These are phyloP conservation scores for Drosophila sechellia DNA, from an alignment of 1,140 invertebrate genomes.

Conservation along the genomic window DNA sequence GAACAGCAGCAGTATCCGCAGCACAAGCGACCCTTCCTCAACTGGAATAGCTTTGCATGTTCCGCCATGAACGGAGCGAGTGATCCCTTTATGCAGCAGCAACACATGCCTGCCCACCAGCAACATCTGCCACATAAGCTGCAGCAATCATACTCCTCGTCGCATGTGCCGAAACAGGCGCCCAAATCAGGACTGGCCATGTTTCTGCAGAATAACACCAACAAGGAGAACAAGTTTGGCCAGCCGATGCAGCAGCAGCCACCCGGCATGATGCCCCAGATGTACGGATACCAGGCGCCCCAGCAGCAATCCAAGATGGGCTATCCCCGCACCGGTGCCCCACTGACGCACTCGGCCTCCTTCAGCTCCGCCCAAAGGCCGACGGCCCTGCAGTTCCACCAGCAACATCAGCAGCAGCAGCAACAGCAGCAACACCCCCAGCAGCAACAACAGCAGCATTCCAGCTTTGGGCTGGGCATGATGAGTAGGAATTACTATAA, in stretches of 20 bases:
- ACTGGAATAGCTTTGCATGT: constrained; percentile 79
- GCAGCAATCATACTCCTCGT: constrained; percentile 72
- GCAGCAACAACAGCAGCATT: constrained; percentile 39
- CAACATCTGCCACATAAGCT: constrained; percentile 57
- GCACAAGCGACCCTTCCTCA: constrained; percentile 74
- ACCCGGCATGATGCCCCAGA: constrained; percentile 60
- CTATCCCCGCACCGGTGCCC: constrained; percentile 44
- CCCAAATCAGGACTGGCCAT: constrained; percentile 58
- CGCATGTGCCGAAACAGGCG: constrained; percentile 63
- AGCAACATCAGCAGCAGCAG: constrained; percentile 40
- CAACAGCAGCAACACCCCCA: constrained; percentile 21
- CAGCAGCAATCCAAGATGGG: constrained; percentile 29
- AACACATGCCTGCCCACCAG: constrained; percentile 28
- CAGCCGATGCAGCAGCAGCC: constrained; percentile 52
- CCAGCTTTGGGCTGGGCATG: constrained; percentile 62
- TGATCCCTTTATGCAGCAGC: constrained; percentile 77
- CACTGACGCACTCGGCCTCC: constrained; percentile 65
- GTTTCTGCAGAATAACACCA: constrained; percentile 70
- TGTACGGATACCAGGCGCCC: constrained; percentile 55
- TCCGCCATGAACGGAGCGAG: constrained; percentile 67
- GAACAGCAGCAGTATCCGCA: constrained; percentile 66
- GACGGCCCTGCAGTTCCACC: constrained; percentile 47
- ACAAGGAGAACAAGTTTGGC: constrained; percentile 78
- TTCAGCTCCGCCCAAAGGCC: constrained; percentile 67
- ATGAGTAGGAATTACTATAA: constrained; percentile 76